Percentiles rank a stretch among this genome's conserved stretches.
Evolutionary conservation across 1,140 invertebrate species (phyloP).

Genomic region (Palaemon carinicauda): DNA sequence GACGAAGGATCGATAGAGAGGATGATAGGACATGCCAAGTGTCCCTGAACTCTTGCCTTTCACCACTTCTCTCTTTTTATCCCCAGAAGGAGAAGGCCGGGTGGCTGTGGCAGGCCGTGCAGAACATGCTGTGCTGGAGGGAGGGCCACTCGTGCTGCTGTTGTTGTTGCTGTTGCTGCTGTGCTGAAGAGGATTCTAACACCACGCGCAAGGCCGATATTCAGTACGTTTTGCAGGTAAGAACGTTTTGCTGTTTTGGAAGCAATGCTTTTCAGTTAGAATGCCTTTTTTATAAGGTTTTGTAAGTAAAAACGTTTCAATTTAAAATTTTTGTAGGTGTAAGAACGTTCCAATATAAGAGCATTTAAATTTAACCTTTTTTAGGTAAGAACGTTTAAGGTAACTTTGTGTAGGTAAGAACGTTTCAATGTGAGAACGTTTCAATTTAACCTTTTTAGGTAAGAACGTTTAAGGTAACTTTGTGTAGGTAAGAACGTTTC

Average conservation of each 20-base stretch:
- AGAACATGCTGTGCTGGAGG: constrained; percentile 18
- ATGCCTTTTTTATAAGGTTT: too few species aligned
- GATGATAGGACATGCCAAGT: not conserved
- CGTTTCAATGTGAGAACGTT: too few species aligned
- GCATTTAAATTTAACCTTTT: too few species aligned
- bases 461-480: too few species aligned
- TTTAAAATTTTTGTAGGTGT: too few species aligned
- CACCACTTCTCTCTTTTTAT: not conserved
- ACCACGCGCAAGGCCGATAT: constrained; percentile 19
- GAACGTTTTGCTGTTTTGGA: too few species aligned
- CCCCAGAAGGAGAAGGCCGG: not conserved
- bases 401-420: too few species aligned
- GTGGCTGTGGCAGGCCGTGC: not conserved
- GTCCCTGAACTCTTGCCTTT: not conserved
- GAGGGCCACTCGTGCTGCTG: not conserved
- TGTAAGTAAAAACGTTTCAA: not conserved
- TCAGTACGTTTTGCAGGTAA: constrained; percentile 28
- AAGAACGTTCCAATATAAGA: too few species aligned
- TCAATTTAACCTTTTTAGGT: too few species aligned
- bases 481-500: too few species aligned
- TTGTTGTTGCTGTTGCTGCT: constrained; percentile 30
- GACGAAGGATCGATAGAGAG: not conserved
- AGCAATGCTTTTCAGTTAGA: too few species aligned
- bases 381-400: too few species aligned
- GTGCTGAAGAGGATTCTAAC: not conserved